Conservation (phyloP, 1,140 invertebrate genomes). For the Sycophaga agraensis region DNA sequence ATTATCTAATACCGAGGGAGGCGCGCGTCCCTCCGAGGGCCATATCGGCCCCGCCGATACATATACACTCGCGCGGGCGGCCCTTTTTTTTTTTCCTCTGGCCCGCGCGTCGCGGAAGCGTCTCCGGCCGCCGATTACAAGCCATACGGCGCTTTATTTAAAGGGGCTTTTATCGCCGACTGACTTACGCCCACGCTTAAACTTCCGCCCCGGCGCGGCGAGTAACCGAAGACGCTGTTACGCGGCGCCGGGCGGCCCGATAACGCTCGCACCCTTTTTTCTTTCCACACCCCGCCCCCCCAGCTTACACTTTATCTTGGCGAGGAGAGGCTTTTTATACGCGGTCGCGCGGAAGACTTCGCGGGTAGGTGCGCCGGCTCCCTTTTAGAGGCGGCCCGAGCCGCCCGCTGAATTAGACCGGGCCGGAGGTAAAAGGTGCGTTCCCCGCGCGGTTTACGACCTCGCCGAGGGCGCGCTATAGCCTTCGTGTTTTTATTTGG, state of each 20-base stretch:
- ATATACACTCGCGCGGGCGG: background rate
- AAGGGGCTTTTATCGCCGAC: conserved; percentile 43
- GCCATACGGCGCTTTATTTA: conserved; percentile 46
- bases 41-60: conserved; percentile 32
- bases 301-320: conserved; percentile 12
- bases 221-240: conserved; percentile 1
- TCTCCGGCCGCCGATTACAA: conserved; percentile 39
- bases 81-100: no score
- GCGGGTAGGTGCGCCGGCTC: background rate
- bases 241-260: background rate
- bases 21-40: conserved; percentile 43
- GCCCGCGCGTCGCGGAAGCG: no score
- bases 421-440: background rate
- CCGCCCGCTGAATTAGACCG: background rate
- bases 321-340: background rate
- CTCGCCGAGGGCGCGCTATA: no score
- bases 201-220: background rate
- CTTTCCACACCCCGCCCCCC: no score
- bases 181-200: conserved; percentile 32
- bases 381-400: background rate
- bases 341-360: background rate
- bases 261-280: conserved; percentile 2
- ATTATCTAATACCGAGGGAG: no score
- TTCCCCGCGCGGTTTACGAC: background rate
- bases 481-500: no score